Percentiles rank a stretch among this genome's conserved stretches.
These are phyloP conservation scores for Phrynocephalus versicolor DNA, from an alignment of 2,113 vertebrate genomes.

Conservation along the genomic window DNA sequence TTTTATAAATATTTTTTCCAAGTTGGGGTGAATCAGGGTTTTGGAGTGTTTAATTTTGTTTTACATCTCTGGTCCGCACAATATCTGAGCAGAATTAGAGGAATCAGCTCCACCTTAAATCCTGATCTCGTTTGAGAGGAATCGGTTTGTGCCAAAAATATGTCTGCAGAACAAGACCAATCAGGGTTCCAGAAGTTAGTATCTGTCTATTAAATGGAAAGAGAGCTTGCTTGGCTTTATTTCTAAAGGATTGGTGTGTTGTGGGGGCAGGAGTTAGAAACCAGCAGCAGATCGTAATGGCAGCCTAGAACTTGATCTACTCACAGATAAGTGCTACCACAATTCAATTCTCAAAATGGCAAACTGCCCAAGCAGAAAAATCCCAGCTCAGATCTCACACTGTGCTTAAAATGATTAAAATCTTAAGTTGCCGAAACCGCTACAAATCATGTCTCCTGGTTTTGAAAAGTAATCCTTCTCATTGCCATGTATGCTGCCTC, in stretches of 20 bases:
- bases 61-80: neutral
- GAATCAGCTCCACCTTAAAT: neutral
- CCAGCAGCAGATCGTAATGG: neutral
- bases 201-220: neutral
- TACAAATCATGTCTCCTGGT: neutral
- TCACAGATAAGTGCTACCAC: neutral
- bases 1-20: too few species aligned
- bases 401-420: conserved; percentile 5
- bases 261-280: neutral
- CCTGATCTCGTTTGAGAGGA: neutral
- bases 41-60: too few species aligned
- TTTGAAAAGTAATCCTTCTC: neutral
- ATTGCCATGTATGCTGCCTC: neutral
- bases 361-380: neutral
- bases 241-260: neutral
- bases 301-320: neutral
- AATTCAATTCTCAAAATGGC: neutral
- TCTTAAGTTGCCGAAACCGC: neutral
- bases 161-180: neutral
- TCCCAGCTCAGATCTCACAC: neutral
- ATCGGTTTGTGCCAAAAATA: neutral
- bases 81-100: neutral
- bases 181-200: neutral
- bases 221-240: neutral
- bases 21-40: neutral